Conservation (phyloP, 2,888 invertebrate species). For the Quadriops clusia region DNA sequence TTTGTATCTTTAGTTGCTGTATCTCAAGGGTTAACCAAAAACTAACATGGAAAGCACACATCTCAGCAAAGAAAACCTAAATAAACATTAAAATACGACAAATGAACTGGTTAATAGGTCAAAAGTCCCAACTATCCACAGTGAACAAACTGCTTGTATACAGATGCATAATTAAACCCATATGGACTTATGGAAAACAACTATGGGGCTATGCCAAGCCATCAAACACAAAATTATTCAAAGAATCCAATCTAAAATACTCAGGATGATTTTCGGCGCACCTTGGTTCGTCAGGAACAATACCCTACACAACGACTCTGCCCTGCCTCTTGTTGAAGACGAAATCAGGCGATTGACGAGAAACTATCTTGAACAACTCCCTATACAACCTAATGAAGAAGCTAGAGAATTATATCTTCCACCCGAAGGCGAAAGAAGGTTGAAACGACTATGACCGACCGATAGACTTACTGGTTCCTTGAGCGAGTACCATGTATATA, state of each 20-base stretch:
- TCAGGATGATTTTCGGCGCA: too few species aligned
- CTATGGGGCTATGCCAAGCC: constrained; percentile 4
- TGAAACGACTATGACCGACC: too few species aligned
- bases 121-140: constrained; percentile 7
- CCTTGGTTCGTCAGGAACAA: too few species aligned
- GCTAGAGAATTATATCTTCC: constrained; percentile 4
- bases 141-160: too few species aligned
- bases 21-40: constrained; percentile 10
- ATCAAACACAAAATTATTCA: constrained; percentile 8
- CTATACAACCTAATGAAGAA: constrained; percentile 5
- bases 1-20: too few species aligned
- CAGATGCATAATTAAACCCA: too few species aligned
- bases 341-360: constrained; percentile 5
- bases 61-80: constrained; percentile 7
- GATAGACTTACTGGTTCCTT: too few species aligned
- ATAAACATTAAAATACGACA: too few species aligned
- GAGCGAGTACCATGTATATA: too few species aligned
- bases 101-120: constrained; percentile 8
- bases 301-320: too few species aligned
- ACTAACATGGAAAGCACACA: constrained; percentile 10
- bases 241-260: constrained; percentile 2
- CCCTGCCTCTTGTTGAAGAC: constrained; percentile 6
- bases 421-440: too few species aligned
- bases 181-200: constrained; percentile 1
- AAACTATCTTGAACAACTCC: constrained; percentile 6